phyloP scores from a whole-genome alignment of 2,797 vertebrate species.

The Okamejei kenojei region DNA sequence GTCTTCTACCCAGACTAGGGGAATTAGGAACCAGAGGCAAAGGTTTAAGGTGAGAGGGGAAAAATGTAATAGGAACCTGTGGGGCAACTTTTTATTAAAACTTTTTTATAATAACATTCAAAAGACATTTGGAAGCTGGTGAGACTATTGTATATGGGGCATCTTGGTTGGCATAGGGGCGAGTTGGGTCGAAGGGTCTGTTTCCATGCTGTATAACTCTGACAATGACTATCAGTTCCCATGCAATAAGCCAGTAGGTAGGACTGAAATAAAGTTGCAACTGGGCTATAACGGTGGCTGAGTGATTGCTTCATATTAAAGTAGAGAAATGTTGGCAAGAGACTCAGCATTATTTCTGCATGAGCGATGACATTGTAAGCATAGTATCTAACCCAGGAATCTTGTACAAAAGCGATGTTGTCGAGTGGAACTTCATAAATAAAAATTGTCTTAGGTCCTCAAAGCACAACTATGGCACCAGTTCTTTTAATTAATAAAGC shows the following conservation, averaged over 20 bases:
- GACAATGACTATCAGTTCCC: neutral
- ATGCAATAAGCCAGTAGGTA: neutral
- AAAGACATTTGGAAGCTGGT: too few species aligned
- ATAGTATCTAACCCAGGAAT: neutral
- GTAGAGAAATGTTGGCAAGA: neutral
- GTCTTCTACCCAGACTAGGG: too few species aligned
- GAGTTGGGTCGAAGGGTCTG: too few species aligned
- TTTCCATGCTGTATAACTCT: too few species aligned
- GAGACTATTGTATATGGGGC: too few species aligned
- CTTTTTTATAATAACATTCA: too few species aligned
- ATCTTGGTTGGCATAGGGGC: too few species aligned
- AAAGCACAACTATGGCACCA: neutral
- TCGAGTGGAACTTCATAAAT: neutral
- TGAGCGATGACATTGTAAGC: neutral
- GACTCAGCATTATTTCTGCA: conserved; percentile 20
- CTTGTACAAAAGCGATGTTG: neutral
- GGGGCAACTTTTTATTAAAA: too few species aligned
- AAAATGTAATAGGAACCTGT: too few species aligned
- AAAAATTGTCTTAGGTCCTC: neutral
- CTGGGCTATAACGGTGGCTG: neutral
- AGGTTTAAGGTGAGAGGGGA: too few species aligned
- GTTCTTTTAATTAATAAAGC: neutral
- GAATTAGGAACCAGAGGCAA: too few species aligned
- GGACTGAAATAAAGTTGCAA: neutral
- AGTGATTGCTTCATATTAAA: neutral